Evolutionary conservation across 2,113 vertebrate species (phyloP).

Genomic region (Erinaceus europaeus): DNA sequence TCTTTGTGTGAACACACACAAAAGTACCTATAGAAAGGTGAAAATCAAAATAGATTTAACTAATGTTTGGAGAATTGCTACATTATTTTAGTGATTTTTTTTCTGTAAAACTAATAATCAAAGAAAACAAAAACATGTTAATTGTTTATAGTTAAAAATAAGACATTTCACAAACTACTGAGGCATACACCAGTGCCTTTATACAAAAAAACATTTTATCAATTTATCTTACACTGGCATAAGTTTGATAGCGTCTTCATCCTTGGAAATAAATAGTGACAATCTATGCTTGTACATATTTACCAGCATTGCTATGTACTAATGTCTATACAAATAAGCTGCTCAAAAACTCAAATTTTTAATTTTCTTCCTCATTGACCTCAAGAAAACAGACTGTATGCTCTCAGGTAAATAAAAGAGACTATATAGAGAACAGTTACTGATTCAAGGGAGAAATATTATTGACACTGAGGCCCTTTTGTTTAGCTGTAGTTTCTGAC

Average conservation of each 20-base stretch:
- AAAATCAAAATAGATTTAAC: conserved; percentile 50
- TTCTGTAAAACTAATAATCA: conserved; percentile 57
- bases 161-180: not conserved
- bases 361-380: not conserved
- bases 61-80: conserved; percentile 42
- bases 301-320: not conserved
- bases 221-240: conserved; percentile 1
- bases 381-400: not conserved
- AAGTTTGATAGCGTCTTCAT: conserved; percentile 14
- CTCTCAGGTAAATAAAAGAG: not conserved
- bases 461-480: not conserved
- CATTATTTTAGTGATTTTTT: conserved; percentile 60
- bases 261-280: not conserved
- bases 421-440: not conserved
- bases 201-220: not conserved
- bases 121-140: conserved; percentile 58
- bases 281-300: too few species aligned
- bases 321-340: not conserved
- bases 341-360: not conserved
- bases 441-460: not conserved
- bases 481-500: conserved; percentile 4
- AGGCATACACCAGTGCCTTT: conserved; percentile 41
- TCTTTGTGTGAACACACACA: conserved; percentile 20
- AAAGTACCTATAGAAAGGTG: conserved; percentile 22
- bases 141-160: conserved; percentile 48